A percentile compares a stretch with the other conserved stretches of the same genome.
phyloP scores from a whole-genome alignment of 1,140 invertebrate species.

The Idris sp. region DNA sequence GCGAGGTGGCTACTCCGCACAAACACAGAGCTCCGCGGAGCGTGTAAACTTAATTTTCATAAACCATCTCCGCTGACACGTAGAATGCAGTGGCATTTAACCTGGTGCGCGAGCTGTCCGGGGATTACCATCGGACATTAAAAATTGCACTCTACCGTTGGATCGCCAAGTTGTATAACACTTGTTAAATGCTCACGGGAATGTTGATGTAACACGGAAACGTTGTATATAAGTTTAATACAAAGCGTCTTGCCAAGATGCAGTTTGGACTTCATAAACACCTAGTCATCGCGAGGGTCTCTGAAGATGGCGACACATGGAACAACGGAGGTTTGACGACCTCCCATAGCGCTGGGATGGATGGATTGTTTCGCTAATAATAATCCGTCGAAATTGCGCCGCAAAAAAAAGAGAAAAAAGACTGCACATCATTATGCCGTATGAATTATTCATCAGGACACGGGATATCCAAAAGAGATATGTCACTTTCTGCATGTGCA shows the following conservation, averaged over 20 bases:
- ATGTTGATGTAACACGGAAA: conserved; percentile 60
- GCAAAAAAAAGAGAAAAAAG: too few relatives aligned
- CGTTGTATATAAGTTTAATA: conserved; percentile 30
- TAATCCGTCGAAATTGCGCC: conserved; percentile 34
- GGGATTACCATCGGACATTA: conserved; percentile 57
- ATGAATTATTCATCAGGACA: conserved; percentile 41
- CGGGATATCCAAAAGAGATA: conserved; percentile 7
- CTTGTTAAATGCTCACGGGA: conserved; percentile 48
- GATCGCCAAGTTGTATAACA: conserved; percentile 54
- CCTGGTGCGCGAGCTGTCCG: conserved; percentile 52
- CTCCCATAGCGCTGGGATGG: conserved; percentile 45
- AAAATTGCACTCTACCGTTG: conserved; percentile 57
- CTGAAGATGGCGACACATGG: conserved; percentile 25
- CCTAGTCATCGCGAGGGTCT: conserved; percentile 38
- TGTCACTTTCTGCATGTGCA: conserved; percentile 26
- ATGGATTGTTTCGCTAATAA: conserved; percentile 50
- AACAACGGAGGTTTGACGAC: conserved; percentile 46
- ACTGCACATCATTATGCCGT: conserved; percentile 34
- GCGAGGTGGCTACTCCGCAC: conserved; percentile 36
- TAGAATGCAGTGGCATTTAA: conserved; percentile 61
- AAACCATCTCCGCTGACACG: conserved; percentile 58
- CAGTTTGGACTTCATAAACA: conserved; percentile 52
- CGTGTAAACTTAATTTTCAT: conserved; percentile 63
- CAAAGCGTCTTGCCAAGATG: conserved; percentile 37
- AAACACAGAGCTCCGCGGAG: conserved; percentile 52